A percentile compares a stretch with the other conserved stretches of the same genome.
These are phyloP conservation scores for Frankliniella fusca DNA, from an alignment of 2,888 invertebrate species.

Conservation along the genomic window DNA sequence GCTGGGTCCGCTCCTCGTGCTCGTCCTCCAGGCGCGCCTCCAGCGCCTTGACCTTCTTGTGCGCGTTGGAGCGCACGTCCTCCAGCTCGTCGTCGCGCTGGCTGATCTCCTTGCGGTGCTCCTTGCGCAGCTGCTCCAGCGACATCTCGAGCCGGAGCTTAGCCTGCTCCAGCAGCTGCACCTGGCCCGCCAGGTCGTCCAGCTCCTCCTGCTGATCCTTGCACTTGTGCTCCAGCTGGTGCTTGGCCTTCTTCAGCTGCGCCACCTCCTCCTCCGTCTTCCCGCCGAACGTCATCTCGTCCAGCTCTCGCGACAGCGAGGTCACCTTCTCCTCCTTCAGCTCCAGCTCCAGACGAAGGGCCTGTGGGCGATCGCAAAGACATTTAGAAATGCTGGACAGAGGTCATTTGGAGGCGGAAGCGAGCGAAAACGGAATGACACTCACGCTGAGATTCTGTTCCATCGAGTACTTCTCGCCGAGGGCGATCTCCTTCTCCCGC, in stretches of 20 bases:
- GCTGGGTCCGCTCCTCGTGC: slow-evolving; percentile 81
- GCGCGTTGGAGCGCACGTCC: slow-evolving; percentile 80
- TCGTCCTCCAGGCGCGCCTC: slow-evolving; percentile 90
- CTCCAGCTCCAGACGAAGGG: slow-evolving; percentile 80
- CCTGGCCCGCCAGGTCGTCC: slow-evolving; percentile 90
- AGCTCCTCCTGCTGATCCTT: slow-evolving; percentile 90
- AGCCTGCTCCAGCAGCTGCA: slow-evolving; percentile 84
- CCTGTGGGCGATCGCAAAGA: slow-evolving; percentile 52
- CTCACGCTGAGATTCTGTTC: slow-evolving; percentile 82
- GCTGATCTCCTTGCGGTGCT: slow-evolving; percentile 81
- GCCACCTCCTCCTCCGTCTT: slow-evolving; percentile 84
- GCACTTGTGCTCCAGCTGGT: slow-evolving; percentile 79
- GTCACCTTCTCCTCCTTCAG: slow-evolving; percentile 80
- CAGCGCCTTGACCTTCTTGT: slow-evolving; percentile 87
- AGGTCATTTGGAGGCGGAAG: neutral
- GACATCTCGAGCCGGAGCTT: slow-evolving; percentile 92
- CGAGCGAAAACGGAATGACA: slow-evolving; percentile 42
- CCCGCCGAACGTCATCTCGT: slow-evolving; percentile 74
- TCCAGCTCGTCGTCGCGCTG: slow-evolving; percentile 91
- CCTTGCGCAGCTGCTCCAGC: slow-evolving; percentile 85
- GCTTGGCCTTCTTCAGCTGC: slow-evolving; percentile 73
- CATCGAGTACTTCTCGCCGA: slow-evolving; percentile 79
- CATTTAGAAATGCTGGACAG: neutral
- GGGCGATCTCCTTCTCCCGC: slow-evolving; percentile 77
- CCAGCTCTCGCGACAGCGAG: slow-evolving; percentile 74